Evolutionary conservation across 2,888 invertebrate genomes (phyloP).

Genomic region (Bimastos eiseni): DNA sequence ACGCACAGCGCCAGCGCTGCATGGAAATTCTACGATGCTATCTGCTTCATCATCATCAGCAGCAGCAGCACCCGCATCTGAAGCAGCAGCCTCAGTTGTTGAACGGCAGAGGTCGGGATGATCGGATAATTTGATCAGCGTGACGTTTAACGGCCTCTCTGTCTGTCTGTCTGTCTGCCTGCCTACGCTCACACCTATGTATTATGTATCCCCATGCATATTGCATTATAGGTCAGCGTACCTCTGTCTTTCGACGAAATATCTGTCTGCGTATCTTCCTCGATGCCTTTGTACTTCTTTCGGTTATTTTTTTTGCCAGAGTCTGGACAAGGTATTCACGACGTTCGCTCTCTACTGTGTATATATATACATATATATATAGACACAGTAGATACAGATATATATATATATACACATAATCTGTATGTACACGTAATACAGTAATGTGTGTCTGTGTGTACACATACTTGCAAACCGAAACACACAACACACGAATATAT

Average conservation of each 20-base stretch:
- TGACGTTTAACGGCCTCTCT: constrained; percentile 13
- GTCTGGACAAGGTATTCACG: background rate
- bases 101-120: background rate
- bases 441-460: no score
- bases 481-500: background rate
- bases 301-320: background rate
- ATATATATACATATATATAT: no score
- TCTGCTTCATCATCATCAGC: background rate
- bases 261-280: background rate
- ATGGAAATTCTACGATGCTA: background rate
- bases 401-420: no score
- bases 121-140: background rate
- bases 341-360: background rate
- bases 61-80: background rate
- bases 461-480: background rate
- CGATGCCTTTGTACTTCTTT: background rate
- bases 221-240: background rate
- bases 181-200: background rate
- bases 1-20: background rate
- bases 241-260: background rate
- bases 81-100: background rate
- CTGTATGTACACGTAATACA: no score
- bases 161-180: background rate
- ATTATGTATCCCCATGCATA: no score
- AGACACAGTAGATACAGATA: no score